Percentiles rank a stretch among this genome's conserved stretches.
Evolutionary conservation across 2,888 invertebrate species (phyloP).

Genomic region (Thecocarcelia acutangulata): DNA sequence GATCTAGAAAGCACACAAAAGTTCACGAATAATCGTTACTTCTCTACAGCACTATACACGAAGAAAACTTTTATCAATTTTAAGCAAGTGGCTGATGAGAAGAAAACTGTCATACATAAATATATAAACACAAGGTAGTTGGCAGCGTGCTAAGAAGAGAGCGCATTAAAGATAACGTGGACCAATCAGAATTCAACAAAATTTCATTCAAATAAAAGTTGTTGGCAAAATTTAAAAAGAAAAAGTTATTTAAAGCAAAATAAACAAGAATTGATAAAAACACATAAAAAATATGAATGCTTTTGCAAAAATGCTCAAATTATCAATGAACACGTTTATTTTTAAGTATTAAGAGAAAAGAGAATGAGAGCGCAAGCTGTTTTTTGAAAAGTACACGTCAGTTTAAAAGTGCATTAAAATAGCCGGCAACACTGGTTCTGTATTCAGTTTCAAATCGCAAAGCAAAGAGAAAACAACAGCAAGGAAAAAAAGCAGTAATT

Average conservation of each 20-base stretch:
- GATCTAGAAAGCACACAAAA: background rate
- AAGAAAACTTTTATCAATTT: background rate
- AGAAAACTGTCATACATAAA: slow-evolving; percentile 29
- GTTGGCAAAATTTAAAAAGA: slow-evolving; percentile 72
- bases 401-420: slow-evolving; percentile 76
- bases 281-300: background rate
- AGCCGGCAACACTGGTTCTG: slow-evolving; percentile 75
- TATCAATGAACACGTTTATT: slow-evolving; percentile 59
- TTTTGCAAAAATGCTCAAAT: slow-evolving; percentile 30
- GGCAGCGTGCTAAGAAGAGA: slow-evolving; percentile 33
- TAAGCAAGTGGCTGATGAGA: slow-evolving; percentile 1
- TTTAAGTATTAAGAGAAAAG: slow-evolving; percentile 71
- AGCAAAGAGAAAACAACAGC: slow-evolving; percentile 74
- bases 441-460: slow-evolving; percentile 78
- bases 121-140: background rate
- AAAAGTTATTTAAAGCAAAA: background rate
- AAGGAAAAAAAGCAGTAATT: slow-evolving; percentile 8
- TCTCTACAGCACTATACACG: slow-evolving; percentile 3
- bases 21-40: slow-evolving; percentile 3
- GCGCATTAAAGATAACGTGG: slow-evolving; percentile 72
- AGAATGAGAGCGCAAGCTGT: slow-evolving; percentile 43
- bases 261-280: too few species aligned
- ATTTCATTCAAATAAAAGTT: slow-evolving; percentile 63
- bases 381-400: slow-evolving; percentile 60
- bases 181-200: slow-evolving; percentile 75